These are phyloP conservation scores for Electrona antarctica DNA, from an alignment of 2,113 vertebrate genomes.

Conservation along the genomic window DNA sequence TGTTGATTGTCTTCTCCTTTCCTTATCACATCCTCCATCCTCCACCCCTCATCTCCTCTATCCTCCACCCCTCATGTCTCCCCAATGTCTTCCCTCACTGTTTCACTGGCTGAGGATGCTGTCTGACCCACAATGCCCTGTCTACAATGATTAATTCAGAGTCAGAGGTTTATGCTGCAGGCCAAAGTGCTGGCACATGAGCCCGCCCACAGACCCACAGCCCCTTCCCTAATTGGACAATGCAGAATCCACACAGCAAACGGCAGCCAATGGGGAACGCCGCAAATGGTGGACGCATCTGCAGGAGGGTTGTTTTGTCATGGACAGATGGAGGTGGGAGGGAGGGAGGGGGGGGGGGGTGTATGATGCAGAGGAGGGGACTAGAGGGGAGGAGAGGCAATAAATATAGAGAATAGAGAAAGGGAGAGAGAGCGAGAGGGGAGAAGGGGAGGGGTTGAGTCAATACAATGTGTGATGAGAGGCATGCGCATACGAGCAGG, in stretches of 20 bases:
- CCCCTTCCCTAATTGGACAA: slow-evolving; percentile 52
- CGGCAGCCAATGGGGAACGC: slow-evolving; percentile 53
- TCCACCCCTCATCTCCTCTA: not conserved
- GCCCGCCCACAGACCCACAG: slow-evolving; percentile 22
- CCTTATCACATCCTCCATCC: too few species aligned
- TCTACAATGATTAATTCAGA: slow-evolving; percentile 75
- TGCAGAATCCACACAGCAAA: slow-evolving; percentile 25
- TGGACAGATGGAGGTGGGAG: slow-evolving; percentile 62
- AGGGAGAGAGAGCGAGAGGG: not conserved
- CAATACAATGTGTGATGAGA: too few species aligned
- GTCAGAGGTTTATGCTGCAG: slow-evolving; percentile 63
- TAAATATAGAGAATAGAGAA: slow-evolving; percentile 3
- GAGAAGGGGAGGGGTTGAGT: not conserved
- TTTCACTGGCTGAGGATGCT: slow-evolving; percentile 38
- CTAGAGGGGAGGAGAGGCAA: not conserved
- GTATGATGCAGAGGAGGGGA: slow-evolving; percentile 8
- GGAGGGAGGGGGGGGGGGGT: slow-evolving; percentile 25
- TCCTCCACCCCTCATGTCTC: slow-evolving; percentile 3
- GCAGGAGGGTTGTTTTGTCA: slow-evolving; percentile 50
- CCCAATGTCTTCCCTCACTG: slow-evolving; percentile 19
- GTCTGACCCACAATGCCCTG: slow-evolving; percentile 68
- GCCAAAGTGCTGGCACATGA: slow-evolving; percentile 49
- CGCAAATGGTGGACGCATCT: slow-evolving; percentile 50
- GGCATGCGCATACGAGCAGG: too few species aligned
- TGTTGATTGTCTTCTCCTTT: too few species aligned